A percentile compares a stretch with the other conserved stretches of the same genome.
Conservation (phyloP, 2,113 vertebrate species). For the Lophius piscatorius region DNA sequence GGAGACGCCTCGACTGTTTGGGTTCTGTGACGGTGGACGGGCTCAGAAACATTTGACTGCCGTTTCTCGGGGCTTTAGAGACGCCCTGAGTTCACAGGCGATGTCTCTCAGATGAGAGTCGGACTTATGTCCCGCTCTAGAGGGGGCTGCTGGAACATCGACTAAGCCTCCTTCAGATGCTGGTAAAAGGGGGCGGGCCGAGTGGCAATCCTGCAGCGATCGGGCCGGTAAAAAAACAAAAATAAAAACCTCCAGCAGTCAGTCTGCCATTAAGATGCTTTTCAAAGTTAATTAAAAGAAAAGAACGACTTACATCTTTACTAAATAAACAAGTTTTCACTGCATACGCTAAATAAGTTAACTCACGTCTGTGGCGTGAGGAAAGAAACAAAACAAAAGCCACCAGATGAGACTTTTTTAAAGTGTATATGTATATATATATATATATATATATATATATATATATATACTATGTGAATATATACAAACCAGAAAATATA, state of each 20-base stretch:
- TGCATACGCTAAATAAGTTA: conserved; percentile 53
- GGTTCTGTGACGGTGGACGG: too few relatives aligned
- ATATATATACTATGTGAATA: conserved; percentile 51
- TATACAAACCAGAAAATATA: conserved; percentile 58
- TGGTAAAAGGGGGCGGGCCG: too few relatives aligned
- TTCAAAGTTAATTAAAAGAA: conserved; percentile 3
- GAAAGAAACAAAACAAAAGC: conserved; percentile 13
- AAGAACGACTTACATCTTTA: conserved; percentile 19
- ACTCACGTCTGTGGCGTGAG: conserved; percentile 16
- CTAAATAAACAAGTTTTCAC: conserved; percentile 5
- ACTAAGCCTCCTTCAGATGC: too few relatives aligned
- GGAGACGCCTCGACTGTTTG: too few relatives aligned
- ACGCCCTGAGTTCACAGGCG: too few relatives aligned
- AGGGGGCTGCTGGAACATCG: too few relatives aligned
- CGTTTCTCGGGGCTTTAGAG: too few relatives aligned
- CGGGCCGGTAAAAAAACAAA: too few relatives aligned
- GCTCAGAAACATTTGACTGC: too few relatives aligned
- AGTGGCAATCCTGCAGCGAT: too few relatives aligned
- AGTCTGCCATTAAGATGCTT: background rate
- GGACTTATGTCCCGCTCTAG: too few relatives aligned
- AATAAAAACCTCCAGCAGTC: too few relatives aligned
- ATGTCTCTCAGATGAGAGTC: background rate
- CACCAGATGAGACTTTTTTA: conserved; percentile 8
- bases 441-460: conserved; percentile 40
- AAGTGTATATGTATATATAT: conserved; percentile 27